Conservation (phyloP, 2,113 vertebrate species). For the Aegotheles bennettii region DNA sequence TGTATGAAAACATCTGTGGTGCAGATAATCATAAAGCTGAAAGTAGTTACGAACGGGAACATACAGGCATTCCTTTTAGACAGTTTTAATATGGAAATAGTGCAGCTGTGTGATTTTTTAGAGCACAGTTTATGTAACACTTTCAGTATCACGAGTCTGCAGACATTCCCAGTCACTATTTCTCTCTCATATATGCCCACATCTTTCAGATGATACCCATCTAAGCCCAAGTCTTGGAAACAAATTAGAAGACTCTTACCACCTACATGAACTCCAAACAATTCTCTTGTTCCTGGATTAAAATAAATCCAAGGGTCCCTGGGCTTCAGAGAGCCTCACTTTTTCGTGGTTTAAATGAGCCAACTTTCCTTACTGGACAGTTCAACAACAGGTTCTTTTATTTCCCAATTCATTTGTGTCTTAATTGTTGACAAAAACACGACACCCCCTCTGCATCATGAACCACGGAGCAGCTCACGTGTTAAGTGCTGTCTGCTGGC, state of each 20-base stretch:
- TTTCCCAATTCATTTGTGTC: neutral
- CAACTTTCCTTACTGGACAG: neutral
- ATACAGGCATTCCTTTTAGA: neutral
- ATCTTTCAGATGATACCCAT: neutral
- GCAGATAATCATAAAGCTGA: neutral
- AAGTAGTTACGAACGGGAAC: neutral
- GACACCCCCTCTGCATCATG: too few species aligned
- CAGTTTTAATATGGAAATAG: neutral
- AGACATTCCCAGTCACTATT: neutral
- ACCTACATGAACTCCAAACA: neutral
- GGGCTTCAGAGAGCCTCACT: neutral
- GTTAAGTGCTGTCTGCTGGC: neutral
- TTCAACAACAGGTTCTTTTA: neutral
- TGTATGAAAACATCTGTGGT: neutral
- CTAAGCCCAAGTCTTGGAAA: neutral
- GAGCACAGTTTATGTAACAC: neutral
- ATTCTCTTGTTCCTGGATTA: neutral
- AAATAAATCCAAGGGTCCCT: neutral
- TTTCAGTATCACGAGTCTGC: neutral
- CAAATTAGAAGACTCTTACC: neutral
- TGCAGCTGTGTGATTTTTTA: neutral
- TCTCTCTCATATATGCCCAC: neutral
- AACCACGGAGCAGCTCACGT: neutral
- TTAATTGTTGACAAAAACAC: neutral
- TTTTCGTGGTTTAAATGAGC: neutral